A percentile compares a stretch with the other conserved stretches of the same genome.
Evolutionary conservation across 2,113 vertebrate species (phyloP).

Genomic region (Gavia stellata): DNA sequence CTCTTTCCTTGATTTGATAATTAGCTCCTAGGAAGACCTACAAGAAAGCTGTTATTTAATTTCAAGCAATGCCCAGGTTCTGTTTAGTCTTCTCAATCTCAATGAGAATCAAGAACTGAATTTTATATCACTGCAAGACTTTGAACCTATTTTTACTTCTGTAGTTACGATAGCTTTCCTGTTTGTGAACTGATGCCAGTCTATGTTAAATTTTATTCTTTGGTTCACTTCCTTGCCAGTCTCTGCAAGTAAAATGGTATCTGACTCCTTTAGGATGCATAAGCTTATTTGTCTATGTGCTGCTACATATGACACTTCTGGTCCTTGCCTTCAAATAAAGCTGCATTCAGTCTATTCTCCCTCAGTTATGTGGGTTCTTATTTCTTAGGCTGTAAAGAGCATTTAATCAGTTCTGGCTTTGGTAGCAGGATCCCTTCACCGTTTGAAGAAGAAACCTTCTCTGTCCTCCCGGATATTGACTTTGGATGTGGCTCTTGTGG

Average conservation of each 20-base stretch:
- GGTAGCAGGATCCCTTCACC: neutral
- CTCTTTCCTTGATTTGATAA: neutral
- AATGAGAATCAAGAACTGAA: neutral
- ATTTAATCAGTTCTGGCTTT: neutral
- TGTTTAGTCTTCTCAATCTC: neutral
- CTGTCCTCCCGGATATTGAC: accelerated
- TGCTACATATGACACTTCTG: neutral
- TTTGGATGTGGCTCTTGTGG: neutral
- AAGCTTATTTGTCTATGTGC: neutral
- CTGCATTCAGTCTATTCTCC: neutral
- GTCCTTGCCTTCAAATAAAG: neutral
- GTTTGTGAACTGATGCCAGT: neutral
- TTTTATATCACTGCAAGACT: neutral
- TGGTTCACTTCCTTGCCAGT: neutral
- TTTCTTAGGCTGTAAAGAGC: neutral
- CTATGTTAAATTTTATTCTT: neutral
- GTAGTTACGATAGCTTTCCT: neutral
- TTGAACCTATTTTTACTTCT: neutral
- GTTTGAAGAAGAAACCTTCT: neutral
- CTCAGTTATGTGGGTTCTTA: neutral
- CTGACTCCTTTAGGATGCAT: neutral
- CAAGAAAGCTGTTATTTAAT: neutral
- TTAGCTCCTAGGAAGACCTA: neutral
- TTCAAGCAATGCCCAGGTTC: neutral
- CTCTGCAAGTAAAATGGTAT: neutral